phyloP scores from a whole-genome alignment of 1,140 invertebrate genomes.

The Drosophila kepulauana region DNA sequence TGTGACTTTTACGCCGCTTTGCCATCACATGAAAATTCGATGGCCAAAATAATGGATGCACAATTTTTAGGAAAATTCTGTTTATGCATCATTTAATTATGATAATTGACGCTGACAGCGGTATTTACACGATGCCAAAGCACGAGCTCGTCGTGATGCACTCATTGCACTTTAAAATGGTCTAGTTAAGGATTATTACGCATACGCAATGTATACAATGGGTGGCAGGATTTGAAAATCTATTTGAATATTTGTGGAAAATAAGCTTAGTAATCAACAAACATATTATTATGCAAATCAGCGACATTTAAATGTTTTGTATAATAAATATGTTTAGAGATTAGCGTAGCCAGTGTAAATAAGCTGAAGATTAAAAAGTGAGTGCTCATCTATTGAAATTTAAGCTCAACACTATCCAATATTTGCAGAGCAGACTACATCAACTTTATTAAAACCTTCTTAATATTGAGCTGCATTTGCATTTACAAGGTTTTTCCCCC shows the following conservation, averaged over 20 bases:
- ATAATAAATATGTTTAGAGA: slow-evolving; percentile 2
- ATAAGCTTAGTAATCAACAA: slow-evolving; percentile 13
- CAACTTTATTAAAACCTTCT: not conserved
- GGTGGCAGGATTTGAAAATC: not conserved
- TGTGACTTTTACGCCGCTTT: not conserved
- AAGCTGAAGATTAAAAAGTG: slow-evolving; percentile 1
- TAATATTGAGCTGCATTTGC: slow-evolving; percentile 28
- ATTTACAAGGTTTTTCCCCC: slow-evolving; percentile 3
- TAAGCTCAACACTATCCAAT: not conserved
- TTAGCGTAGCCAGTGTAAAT: not conserved
- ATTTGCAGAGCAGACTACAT: not conserved
- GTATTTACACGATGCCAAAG: slow-evolving; percentile 8
- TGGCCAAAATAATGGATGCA: slow-evolving; percentile 23
- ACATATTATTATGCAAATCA: not conserved
- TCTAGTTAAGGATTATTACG: slow-evolving; percentile 16
- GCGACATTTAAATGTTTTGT: not conserved
- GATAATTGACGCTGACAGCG: slow-evolving; percentile 45
- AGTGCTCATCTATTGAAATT: not conserved
- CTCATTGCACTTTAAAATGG: slow-evolving; percentile 10
- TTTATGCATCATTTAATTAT: slow-evolving; percentile 55
- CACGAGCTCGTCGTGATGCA: not conserved
- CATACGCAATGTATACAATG: slow-evolving; percentile 12
- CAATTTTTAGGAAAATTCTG: slow-evolving; percentile 21
- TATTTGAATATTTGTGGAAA: slow-evolving; percentile 15
- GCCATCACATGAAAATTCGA: slow-evolving; percentile 1